A percentile compares a stretch with the other conserved stretches of the same genome.
Conservation (phyloP, 2,113 vertebrate species). For the Sturnira hondurensis region DNA sequence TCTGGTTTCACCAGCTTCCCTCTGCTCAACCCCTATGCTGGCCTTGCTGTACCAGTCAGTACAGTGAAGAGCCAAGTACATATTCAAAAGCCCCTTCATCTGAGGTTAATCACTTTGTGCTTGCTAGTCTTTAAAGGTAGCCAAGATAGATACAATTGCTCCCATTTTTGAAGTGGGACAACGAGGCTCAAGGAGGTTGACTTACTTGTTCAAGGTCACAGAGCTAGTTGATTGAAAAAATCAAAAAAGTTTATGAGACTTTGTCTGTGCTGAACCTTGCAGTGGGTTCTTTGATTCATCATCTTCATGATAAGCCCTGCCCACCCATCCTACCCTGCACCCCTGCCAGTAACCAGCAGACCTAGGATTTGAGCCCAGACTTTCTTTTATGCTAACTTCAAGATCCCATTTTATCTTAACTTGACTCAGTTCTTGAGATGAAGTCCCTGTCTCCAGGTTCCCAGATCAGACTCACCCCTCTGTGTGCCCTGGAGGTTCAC, state of each 20-base stretch:
- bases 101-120: background rate
- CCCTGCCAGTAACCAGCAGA: background rate
- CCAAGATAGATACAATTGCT: background rate
- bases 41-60: too few species aligned
- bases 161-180: background rate
- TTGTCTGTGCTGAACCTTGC: background rate
- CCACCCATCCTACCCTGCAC: too few species aligned
- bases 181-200: background rate
- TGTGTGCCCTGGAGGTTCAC: too few species aligned
- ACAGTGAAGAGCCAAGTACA: background rate
- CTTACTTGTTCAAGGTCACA: background rate
- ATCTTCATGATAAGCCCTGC: background rate
- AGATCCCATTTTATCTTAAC: background rate
- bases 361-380: background rate
- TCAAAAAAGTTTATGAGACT: background rate
- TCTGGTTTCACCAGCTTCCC: background rate
- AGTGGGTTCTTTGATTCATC: background rate
- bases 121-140: background rate
- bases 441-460: background rate
- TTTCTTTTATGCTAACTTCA: background rate
- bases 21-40: accelerated
- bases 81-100: background rate
- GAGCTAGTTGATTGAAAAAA: background rate
- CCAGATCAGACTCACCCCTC: background rate
- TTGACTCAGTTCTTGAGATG: background rate